Percentiles rank a stretch among this genome's conserved stretches.
phyloP scores from a whole-genome alignment of 1,140 invertebrate species.

The Macrocentrus cingulum region DNA sequence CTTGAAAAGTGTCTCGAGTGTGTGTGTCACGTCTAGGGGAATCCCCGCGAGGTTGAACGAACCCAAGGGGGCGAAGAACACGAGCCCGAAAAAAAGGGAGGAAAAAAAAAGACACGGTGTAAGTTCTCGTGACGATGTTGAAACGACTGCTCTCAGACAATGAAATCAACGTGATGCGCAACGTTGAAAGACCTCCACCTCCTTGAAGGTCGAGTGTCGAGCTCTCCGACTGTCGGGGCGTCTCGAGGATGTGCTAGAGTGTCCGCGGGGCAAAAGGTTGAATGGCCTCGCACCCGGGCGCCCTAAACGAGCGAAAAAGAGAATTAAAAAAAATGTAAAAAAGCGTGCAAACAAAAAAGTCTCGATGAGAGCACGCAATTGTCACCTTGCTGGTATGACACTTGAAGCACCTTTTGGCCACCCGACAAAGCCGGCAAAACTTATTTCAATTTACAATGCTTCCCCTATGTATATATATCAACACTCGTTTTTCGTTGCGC shows the following conservation, averaged over 20 bases:
- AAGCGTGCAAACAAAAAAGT: background rate
- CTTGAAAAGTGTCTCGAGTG: constrained; percentile 17
- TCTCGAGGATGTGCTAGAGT: constrained; percentile 35
- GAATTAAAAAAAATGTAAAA: constrained; percentile 8
- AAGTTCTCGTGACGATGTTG: constrained; percentile 3
- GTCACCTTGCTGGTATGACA: constrained; percentile 3
- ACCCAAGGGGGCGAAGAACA: constrained; percentile 5
- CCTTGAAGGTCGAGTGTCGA: constrained; percentile 40
- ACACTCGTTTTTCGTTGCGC: no score
- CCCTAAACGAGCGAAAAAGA: constrained; percentile 15
- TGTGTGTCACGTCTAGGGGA: background rate
- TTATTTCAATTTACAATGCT: no score
- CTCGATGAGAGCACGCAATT: background rate
- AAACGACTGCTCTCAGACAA: constrained; percentile 16
- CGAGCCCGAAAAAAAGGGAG: background rate
- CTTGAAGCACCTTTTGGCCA: constrained; percentile 9
- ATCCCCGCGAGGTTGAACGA: constrained; percentile 17
- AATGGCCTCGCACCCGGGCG: constrained; percentile 28
- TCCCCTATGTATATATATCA: no score
- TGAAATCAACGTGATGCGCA: constrained; percentile 19
- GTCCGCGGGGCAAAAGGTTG: constrained; percentile 27
- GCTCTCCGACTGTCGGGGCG: constrained; percentile 38
- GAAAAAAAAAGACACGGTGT: constrained; percentile 12
- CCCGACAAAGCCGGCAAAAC: background rate
- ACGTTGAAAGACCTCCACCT: constrained; percentile 29